phyloP scores from a whole-genome alignment of 1,140 invertebrate species.

The Bombus superbus region DNA sequence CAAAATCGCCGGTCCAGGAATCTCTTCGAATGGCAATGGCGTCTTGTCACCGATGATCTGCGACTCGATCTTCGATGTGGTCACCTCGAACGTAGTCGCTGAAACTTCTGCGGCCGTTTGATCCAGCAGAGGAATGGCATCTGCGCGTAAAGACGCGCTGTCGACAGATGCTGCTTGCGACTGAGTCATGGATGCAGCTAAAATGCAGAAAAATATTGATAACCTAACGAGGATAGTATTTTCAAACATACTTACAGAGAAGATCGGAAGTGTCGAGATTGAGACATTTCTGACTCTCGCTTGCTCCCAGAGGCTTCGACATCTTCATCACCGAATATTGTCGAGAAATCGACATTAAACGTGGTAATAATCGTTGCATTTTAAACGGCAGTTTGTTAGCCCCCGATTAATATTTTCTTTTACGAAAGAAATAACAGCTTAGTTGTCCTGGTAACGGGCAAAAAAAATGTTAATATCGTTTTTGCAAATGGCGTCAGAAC shows the following conservation, averaged over 20 bases:
- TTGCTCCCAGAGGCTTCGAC: slow-evolving; percentile 22
- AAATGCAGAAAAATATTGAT: not conserved
- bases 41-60: slow-evolving; percentile 48
- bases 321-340: slow-evolving; percentile 38
- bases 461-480: slow-evolving; percentile 12
- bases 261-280: slow-evolving; percentile 28
- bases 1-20: slow-evolving; percentile 85
- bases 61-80: slow-evolving; percentile 16
- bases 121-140: slow-evolving; percentile 43
- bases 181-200: slow-evolving; percentile 39
- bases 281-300: slow-evolving; percentile 34
- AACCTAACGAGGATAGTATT: not conserved
- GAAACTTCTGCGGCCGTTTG: slow-evolving; percentile 4
- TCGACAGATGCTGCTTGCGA: slow-evolving; percentile 13
- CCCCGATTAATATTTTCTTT: not conserved
- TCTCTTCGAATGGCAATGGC: slow-evolving; percentile 83
- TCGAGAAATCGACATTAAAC: slow-evolving; percentile 23
- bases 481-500: not conserved
- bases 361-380: slow-evolving; percentile 38
- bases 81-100: slow-evolving; percentile 33
- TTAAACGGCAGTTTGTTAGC: not conserved
- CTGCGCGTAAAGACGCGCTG: slow-evolving; percentile 24
- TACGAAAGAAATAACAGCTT: slow-evolving; percentile 27
- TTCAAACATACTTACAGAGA: slow-evolving; percentile 32
- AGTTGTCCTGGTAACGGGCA: slow-evolving; percentile 19